Base-by-base conservation (phyloP, 2,888 invertebrate genomes). In the Copidosoma aretas region DNA sequence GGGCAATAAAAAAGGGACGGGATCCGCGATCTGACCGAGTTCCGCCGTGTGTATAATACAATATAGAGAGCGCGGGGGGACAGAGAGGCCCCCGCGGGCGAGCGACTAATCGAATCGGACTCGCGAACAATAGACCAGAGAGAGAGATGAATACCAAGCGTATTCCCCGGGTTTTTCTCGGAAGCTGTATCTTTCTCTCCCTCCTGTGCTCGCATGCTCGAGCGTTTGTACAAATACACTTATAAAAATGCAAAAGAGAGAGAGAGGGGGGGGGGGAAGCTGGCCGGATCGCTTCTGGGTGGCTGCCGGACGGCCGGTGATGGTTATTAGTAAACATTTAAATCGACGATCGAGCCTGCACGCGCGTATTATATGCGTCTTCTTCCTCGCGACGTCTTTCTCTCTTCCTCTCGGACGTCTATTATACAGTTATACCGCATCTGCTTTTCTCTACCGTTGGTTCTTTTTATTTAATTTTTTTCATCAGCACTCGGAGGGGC, bases 321-420 rank as follows among this genome's bases (percentile, higher is more conserved):
- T 82, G 82, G 82, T 83, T 83, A 83, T 83, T 83, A 83, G 83
- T 83, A 83, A 83, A 83, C 83, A 83, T 83, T 82, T 82, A 82
- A 83, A 83, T 83, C 82, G 82, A 82, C 81, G 82, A 82, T 83
- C 80, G 80, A 32, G 19, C 49, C 0, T 15, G 57, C 62, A 67
- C 70, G 21, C n/a, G 22, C 39, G 21, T 15, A 14, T n/a, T 1
- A 25, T 10, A 25, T 14, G 17, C 43, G 14, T 15, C 43, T 17
- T 46, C 43, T 46, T 17, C 43, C 43, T 46, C 17, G 43, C 12
- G 12, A 4, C 8, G 32, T 32, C 32, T 32, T n/a, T n/a, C n/a
- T n/a, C n/a, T n/a, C n/a, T n/a, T n/a, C n/a, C n/a, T n/a, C n/a
- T n/a, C n/a, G n/a, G n/a, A n/a, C n/a, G n/a, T n/a, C n/a, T n/a